Base-by-base conservation (phyloP, 1,140 invertebrate genomes). In the Drosophila arizonae region DNA sequence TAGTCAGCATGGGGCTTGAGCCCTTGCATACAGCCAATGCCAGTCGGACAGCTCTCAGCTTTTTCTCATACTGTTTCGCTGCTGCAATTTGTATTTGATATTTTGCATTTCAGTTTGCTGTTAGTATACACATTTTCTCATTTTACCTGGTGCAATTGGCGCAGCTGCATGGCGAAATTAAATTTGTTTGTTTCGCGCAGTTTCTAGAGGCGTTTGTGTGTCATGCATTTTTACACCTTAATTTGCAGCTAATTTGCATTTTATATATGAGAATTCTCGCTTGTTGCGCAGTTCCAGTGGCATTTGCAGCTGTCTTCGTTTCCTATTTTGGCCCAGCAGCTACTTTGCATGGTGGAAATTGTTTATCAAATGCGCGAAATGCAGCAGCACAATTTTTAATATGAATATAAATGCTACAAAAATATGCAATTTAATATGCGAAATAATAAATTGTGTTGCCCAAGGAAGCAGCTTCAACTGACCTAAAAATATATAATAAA, bases 161-260 rank as follows among this genome's bases (percentile, higher is more conserved):
- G 57, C 76, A 69, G 62, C 51, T 70, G 45, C 68, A 68, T 43
- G 51, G 48, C 58, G 51, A 74, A 86, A 86, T 86, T 86, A 58
- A 86, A 87, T 86, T 86, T 86, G 82, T 86, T 86, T 86, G 82
- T 86, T 86, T 86, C 70, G 62, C 78, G 68, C 78, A 76, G 77
- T 82, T 82, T 62, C 82, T 64, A 67, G 82, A 87, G 82, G 79
- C 79, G 79, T 86, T 86, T 86, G 82, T 87, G 76, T 86, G 82
- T 86, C 82, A 82, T 87, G 82, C 82, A 86, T 86, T 87, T 82
- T 86, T 86, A 87, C 82, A 87, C 82, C 82, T 86, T 87, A 86
- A 86, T 86, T 87, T 86, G 82, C 69, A 64, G 82, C 82, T 86
- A 86, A 86, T 86, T 86, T 86, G 82, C 82, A 86, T 86, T 76